A percentile compares a stretch with the other conserved stretches of the same genome.
Evolutionary conservation across 2,797 vertebrate genomes (phyloP).

Genomic region (Lophotriccus pileatus): DNA sequence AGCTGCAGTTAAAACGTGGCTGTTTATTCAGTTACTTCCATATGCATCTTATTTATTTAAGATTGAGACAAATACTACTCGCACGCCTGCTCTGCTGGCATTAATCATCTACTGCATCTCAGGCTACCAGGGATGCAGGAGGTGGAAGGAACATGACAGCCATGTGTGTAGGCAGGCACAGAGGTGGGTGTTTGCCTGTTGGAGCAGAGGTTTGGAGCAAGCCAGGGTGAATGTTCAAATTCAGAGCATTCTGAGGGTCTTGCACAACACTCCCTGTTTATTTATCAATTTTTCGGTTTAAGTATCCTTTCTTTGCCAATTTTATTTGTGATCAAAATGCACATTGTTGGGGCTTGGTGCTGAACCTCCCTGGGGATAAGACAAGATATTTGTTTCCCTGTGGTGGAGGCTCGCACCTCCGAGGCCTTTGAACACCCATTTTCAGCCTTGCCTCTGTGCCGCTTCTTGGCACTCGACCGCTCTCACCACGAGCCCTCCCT

Average conservation of each 20-base stretch:
- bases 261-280: not conserved
- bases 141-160: slow-evolving; percentile 54
- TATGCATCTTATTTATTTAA: not conserved
- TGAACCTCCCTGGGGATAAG: not conserved
- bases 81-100: not conserved
- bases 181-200: slow-evolving; percentile 34
- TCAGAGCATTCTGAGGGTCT: not conserved
- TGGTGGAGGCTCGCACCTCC: not conserved
- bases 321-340: not conserved
- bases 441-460: not conserved
- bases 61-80: not conserved
- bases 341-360: not conserved
- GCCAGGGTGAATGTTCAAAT: not conserved
- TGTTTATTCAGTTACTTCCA: not conserved
- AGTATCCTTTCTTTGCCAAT: not conserved
- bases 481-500: not conserved
- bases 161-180: not conserved
- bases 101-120: slow-evolving; percentile 36
- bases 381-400: not conserved
- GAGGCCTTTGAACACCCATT: not conserved
- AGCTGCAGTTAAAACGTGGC: not conserved
- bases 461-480: not conserved
- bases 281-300: not conserved
- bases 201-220: slow-evolving; percentile 48
- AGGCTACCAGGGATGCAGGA: not conserved